Evolutionary conservation across 2,888 invertebrate genomes (phyloP).

Genomic region (Carpatolechia fugitivella): DNA sequence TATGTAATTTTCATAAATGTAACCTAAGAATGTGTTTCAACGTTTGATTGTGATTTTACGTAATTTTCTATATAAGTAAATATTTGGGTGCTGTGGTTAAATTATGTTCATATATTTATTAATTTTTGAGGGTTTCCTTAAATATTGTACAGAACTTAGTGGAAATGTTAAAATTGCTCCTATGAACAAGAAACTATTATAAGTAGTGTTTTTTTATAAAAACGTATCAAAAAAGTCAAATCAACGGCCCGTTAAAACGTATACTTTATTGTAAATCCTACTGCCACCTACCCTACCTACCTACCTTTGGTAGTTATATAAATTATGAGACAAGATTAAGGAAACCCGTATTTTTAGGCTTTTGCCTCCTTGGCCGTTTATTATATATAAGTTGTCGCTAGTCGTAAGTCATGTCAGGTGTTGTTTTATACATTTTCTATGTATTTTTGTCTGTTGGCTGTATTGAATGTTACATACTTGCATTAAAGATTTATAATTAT

Average conservation of each 20-base stretch:
- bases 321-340: not conserved
- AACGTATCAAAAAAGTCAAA: too few relatives aligned
- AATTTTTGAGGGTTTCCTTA: not conserved
- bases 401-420: slow-evolving; percentile 9
- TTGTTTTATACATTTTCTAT: not conserved
- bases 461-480: too few relatives aligned
- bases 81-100: slow-evolving; percentile 20
- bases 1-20: not conserved
- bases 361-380: slow-evolving; percentile 7
- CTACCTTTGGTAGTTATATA: not conserved
- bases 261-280: too few relatives aligned
- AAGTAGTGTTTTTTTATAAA: too few relatives aligned
- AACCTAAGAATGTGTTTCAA: too few relatives aligned
- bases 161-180: too few relatives aligned
- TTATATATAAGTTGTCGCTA: not conserved
- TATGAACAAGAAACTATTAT: too few relatives aligned
- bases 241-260: too few relatives aligned
- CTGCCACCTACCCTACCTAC: too few relatives aligned
- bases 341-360: slow-evolving; percentile 1
- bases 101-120: not conserved
- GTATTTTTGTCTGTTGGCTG: too few relatives aligned
- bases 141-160: too few relatives aligned
- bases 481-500: too few relatives aligned
- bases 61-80: not conserved
- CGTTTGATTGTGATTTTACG: slow-evolving; percentile 8